These are phyloP conservation scores for Dendronephthya gigantea DNA, from an alignment of 64 coral and sea anemone genomes.

Conservation along the genomic window DNA sequence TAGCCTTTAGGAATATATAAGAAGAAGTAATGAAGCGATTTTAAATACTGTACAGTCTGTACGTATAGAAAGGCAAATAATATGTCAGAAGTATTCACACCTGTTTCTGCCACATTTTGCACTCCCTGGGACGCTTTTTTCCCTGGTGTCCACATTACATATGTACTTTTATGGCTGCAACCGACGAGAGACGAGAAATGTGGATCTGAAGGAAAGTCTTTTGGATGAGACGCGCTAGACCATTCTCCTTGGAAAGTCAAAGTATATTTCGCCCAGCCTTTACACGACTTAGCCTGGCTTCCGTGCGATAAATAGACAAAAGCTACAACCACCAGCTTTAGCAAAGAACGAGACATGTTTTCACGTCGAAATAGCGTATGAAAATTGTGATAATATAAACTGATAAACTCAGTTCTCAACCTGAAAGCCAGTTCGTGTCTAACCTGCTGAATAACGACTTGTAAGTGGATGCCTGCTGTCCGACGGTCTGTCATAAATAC, in stretches of 20 bases:
- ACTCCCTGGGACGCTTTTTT: neutral
- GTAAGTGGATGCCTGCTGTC: too few species aligned
- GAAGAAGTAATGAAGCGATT: too few species aligned
- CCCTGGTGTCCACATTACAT: constrained; percentile 6
- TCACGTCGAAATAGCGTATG: too few species aligned
- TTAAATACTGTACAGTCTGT: too few species aligned
- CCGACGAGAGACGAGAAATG: constrained; percentile 2
- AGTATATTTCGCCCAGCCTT: neutral
- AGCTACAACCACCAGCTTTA: neutral
- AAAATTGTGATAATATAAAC: too few species aligned
- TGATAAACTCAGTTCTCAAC: too few species aligned
- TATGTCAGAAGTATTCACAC: neutral
- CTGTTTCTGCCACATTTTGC: neutral
- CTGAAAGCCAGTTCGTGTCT: too few species aligned
- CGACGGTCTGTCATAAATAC: too few species aligned
- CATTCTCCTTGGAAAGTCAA: neutral
- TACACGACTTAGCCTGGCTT: neutral
- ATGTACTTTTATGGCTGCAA: neutral
- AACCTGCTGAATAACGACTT: too few species aligned
- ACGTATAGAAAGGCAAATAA: too few species aligned
- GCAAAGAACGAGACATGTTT: too few species aligned
- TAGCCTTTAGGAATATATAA: too few species aligned
- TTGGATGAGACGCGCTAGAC: neutral
- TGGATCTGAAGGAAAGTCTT: neutral
- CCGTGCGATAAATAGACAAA: neutral